These are phyloP conservation scores for Hoplostethus atlanticus DNA, from an alignment of 2,797 vertebrate species.

Conservation along the genomic window DNA sequence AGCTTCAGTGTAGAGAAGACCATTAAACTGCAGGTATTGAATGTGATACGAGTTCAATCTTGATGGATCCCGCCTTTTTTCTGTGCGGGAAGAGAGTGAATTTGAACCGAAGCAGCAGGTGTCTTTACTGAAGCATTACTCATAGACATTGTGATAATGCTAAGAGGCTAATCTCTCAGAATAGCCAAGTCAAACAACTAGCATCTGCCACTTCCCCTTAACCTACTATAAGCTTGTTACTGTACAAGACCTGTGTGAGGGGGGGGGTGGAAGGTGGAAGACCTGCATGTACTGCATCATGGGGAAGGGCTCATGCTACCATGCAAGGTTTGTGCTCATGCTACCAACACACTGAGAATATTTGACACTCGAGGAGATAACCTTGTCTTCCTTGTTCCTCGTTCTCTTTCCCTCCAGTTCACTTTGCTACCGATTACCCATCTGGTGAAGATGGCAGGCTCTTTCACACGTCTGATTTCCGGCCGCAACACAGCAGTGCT, in stretches of 20 bases:
- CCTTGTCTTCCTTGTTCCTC: neutral
- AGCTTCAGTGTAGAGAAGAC: neutral
- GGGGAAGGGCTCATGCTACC: neutral
- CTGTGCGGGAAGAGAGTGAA: neutral
- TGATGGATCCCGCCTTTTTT: neutral
- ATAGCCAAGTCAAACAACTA: constrained; percentile 21
- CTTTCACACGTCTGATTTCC: constrained; percentile 88
- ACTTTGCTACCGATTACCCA: constrained; percentile 20
- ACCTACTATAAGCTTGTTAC: constrained; percentile 56
- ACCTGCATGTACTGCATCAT: no score
- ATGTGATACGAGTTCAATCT: neutral
- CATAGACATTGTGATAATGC: constrained; percentile 25
- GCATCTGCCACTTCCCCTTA: constrained; percentile 40
- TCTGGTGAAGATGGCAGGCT: constrained; percentile 84
- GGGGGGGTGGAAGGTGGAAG: neutral
- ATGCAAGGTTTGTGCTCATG: no score
- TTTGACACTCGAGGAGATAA: neutral
- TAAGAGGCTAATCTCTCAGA: constrained; percentile 53
- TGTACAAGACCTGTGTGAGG: constrained; percentile 3
- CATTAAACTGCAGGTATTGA: neutral
- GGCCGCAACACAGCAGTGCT: constrained; percentile 85
- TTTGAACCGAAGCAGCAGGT: neutral
- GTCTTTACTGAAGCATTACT: constrained; percentile 22
- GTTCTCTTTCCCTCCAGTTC: constrained; percentile 34
- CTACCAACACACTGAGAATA: neutral